Evolutionary conservation across 2,888 invertebrate genomes (phyloP).

Genomic region (Itoplectis maculator): DNA sequence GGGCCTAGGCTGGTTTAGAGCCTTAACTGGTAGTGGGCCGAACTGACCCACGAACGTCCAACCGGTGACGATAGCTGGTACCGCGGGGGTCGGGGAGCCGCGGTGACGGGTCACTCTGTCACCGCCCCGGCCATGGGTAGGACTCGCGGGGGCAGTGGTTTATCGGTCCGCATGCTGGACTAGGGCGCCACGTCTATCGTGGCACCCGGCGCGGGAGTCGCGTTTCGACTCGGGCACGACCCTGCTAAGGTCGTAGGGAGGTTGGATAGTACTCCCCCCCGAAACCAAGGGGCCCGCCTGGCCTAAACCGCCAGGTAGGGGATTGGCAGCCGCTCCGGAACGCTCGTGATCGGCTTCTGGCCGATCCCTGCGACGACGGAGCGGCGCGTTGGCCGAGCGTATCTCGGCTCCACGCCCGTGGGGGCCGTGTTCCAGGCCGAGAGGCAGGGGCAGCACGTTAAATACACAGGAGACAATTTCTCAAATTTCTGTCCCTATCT

Average conservation of each 20-base stretch:
- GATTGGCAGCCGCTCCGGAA: neutral
- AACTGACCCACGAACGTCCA: constrained; percentile 1
- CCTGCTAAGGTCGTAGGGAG: constrained; percentile 24
- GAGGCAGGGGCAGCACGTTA: constrained; percentile 27
- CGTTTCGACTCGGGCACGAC: constrained; percentile 23
- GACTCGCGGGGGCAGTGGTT: constrained; percentile 32
- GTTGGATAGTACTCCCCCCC: constrained; percentile 21
- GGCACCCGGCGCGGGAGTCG: constrained; percentile 21
- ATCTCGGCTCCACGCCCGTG: constrained; percentile 26
- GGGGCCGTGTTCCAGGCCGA: constrained; percentile 28
- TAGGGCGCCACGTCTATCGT: neutral
- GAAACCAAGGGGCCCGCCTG: constrained; percentile 1
- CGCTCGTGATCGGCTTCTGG: neutral
- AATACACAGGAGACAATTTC: constrained; percentile 1
- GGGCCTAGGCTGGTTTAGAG: constrained; percentile 27
- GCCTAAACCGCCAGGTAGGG: neutral
- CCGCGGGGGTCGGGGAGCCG: constrained; percentile 27
- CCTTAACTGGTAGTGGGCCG: constrained; percentile 10
- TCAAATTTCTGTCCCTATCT: too few relatives aligned
- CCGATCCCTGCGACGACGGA: neutral
- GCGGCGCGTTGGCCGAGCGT: constrained; percentile 29
- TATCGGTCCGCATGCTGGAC: neutral
- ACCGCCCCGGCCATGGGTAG: constrained; percentile 22
- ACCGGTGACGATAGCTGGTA: constrained; percentile 2
- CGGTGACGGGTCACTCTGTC: neutral